Evolutionary conservation across 2,888 invertebrate species (phyloP).

Genomic region (Andrena haemorrhoa): DNA sequence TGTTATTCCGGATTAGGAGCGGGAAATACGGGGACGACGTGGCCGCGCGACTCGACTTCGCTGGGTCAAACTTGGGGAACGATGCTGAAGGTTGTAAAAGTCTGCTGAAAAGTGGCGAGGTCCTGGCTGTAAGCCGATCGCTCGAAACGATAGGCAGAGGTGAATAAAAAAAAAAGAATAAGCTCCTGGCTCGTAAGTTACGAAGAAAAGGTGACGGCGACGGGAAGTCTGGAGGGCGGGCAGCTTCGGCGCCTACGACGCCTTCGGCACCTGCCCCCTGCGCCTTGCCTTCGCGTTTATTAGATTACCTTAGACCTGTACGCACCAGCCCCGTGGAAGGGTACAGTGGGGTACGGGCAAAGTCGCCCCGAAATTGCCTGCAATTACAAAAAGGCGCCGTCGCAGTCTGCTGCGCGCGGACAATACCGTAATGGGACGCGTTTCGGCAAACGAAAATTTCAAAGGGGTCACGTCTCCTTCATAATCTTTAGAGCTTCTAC

Average conservation of each 20-base stretch:
- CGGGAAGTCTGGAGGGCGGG: neutral
- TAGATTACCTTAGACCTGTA: slow-evolving; percentile 47
- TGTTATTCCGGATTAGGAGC: slow-evolving; percentile 58
- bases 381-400: slow-evolving; percentile 16
- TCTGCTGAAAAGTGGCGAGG: neutral
- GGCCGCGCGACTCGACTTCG: neutral
- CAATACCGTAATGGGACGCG: neutral
- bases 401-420: neutral
- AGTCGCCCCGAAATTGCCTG: neutral
- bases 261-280: slow-evolving; percentile 13
- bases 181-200: neutral
- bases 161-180: neutral
- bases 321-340: slow-evolving; percentile 23
- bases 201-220: neutral
- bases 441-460: neutral
- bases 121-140: neutral
- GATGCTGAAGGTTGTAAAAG: neutral
- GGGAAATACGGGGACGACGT: neutral
- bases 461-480: neutral
- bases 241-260: neutral
- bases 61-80: neutral
- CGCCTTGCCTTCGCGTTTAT: slow-evolving; percentile 23
- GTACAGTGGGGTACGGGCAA: neutral
- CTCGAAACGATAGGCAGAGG: neutral
- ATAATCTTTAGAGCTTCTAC: neutral